Evolutionary conservation across 2,113 vertebrate species (phyloP), one percentile per base, ranked within the genome.

Genomic region (Erpornis zantholeuca): DNA sequence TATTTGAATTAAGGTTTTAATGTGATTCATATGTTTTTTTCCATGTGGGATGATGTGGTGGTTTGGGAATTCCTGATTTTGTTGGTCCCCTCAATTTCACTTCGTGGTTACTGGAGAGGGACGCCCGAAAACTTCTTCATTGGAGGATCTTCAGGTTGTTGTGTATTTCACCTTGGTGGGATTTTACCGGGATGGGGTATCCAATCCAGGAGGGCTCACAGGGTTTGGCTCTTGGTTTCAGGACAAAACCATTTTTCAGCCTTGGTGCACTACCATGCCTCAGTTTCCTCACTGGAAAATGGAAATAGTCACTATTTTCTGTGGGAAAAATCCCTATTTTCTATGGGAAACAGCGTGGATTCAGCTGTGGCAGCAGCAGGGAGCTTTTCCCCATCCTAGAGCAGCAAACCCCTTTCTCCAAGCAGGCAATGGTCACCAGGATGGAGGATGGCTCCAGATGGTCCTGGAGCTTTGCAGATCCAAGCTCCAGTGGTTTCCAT

Each of bases 201-300:
- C 38, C 2, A 0, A 1, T 44, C 36, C 36, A 15, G 33, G 29
- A 65, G 35, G 4, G 6, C 24, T 76, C 15, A 5, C 2, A 2
- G n/a, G 24, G 12, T 19, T 61, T 50, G 66, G 28, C 42, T 54
- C 2, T 61, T 36, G 15, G 1, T 47, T 71, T 81, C 69, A 66
- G 25, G 35, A 31, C 38, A 40, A 50, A 59, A 49, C 24, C 2
- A 2, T 15, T 73, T 14, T 15, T 69, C n/a, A n/a, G 1, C 8
- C 15, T 42, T 12, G 0, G 0, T 19, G 28, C 0, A 1, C 18
- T 63, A 6, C 18, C 0, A 0, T 82, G 75, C 70, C 71, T 94
- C 21, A 1, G 70, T 82, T 77, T 88, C 80, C 63, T 49, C n/a
- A 12, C 8, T 53, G 31, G 40, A 44, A 86, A 61, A n/a, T 28